Conservation (phyloP, 2,797 vertebrate genomes). For the Cirrhinus mrigala region DNA sequence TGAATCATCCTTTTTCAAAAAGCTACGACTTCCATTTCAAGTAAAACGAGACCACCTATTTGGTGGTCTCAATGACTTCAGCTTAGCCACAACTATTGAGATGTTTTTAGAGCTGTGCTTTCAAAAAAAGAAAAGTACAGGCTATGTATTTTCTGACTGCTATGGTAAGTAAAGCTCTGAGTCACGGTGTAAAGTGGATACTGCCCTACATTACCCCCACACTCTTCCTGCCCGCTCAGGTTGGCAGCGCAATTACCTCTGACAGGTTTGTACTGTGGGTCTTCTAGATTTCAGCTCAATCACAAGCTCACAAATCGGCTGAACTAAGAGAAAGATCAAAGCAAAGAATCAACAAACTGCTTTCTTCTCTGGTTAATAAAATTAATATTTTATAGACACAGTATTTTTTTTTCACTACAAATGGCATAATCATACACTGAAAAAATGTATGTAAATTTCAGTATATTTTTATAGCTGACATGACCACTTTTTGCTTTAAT, state of each 20-base stretch:
- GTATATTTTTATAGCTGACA: too few relatives aligned
- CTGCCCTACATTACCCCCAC: constrained; percentile 13
- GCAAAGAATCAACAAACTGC: not conserved
- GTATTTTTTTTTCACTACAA: not conserved
- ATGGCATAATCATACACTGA: not conserved
- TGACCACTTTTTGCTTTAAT: too few relatives aligned
- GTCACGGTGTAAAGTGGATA: constrained; percentile 22
- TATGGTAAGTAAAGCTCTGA: constrained; percentile 24
- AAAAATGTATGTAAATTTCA: too few relatives aligned
- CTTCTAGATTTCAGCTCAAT: constrained; percentile 40
- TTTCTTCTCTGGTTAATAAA: not conserved
- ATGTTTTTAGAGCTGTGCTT: constrained; percentile 2
- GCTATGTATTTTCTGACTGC: constrained; percentile 22
- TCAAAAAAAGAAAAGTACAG: constrained; percentile 32
- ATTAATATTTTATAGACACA: not conserved
- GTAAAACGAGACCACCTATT: constrained; percentile 32
- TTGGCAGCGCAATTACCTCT: constrained; percentile 21
- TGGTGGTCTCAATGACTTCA: constrained; percentile 28
- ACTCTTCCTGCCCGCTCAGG: constrained; percentile 22
- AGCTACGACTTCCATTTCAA: constrained; percentile 11
- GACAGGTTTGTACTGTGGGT: constrained; percentile 24
- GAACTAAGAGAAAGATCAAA: constrained; percentile 40
- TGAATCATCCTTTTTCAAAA: constrained; percentile 23
- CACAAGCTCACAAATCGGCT: constrained; percentile 43
- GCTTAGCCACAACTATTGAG: constrained; percentile 24